Conservation (phyloP, 1,140 invertebrate species). For the Belonocnema kinseyi region DNA sequence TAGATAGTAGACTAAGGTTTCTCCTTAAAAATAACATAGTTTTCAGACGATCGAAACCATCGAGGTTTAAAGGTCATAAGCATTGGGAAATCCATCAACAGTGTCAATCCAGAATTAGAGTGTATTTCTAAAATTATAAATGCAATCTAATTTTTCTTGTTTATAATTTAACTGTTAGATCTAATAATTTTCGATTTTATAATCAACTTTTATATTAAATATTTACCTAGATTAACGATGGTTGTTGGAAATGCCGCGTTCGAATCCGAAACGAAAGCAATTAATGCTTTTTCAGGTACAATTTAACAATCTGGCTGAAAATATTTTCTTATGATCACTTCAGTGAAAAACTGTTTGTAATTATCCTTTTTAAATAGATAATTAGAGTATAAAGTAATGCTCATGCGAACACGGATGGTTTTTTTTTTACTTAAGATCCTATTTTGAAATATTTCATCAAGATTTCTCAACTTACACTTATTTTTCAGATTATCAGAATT, state of each 20-base stretch:
- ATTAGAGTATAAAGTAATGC: neutral
- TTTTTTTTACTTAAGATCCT: neutral
- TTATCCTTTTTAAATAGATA: neutral
- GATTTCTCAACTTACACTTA: no score
- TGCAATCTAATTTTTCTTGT: neutral
- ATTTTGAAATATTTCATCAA: neutral
- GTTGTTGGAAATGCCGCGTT: slow-evolving; percentile 8
- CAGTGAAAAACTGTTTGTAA: neutral
- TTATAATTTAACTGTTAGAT: neutral
- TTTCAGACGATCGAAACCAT: neutral
- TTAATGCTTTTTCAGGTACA: slow-evolving; percentile 14
- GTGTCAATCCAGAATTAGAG: neutral
- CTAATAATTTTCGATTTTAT: neutral
- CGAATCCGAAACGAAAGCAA: slow-evolving; percentile 4
- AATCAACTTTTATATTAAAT: neutral
- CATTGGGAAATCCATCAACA: slow-evolving; percentile 8
- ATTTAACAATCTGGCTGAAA: neutral
- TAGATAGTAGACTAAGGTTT: slow-evolving; percentile 11
- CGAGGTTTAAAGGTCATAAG: slow-evolving; percentile 17
- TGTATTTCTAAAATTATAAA: neutral
- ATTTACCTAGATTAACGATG: neutral
- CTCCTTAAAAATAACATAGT: slow-evolving; percentile 16
- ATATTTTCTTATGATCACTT: neutral
- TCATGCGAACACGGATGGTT: neutral
- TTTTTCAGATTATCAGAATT: no score